Percentiles rank a stretch among this genome's conserved stretches.
Evolutionary conservation across 2,113 vertebrate genomes (phyloP).

Genomic region (Platycercus adscitus): DNA sequence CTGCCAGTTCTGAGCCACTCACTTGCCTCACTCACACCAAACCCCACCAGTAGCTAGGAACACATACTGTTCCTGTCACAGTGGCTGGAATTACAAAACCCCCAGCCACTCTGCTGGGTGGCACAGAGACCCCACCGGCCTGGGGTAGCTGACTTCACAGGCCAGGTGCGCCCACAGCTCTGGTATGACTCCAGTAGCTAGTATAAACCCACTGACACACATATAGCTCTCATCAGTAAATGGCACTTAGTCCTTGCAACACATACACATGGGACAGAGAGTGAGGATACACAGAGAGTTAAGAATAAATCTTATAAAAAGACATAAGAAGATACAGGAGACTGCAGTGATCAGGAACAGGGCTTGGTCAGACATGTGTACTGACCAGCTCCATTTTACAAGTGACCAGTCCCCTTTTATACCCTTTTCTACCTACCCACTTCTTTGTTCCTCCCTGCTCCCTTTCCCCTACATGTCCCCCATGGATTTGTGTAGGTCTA

Average conservation of each 20-base stretch:
- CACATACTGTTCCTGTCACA: neutral
- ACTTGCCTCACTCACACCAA: neutral
- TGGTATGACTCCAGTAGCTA: neutral
- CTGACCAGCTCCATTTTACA: neutral
- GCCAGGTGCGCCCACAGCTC: neutral
- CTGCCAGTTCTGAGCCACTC: rapidly evolving
- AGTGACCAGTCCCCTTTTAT: neutral
- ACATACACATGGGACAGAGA: rapidly evolving
- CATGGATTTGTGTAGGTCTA: rapidly evolving
- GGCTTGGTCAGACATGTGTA: neutral
- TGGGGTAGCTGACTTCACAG: neutral
- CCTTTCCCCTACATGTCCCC: neutral
- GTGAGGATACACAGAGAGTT: neutral
- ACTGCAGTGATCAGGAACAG: neutral
- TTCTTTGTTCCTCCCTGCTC: neutral
- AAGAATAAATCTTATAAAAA: neutral
- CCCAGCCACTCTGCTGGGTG: neutral
- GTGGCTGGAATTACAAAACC: neutral
- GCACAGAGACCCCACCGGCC: neutral
- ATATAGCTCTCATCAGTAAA: neutral
- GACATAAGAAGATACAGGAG: neutral
- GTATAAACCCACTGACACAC: neutral
- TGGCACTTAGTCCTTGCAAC: neutral
- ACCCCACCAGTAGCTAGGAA: neutral
- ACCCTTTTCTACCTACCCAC: neutral